A percentile compares a stretch with the other conserved stretches of the same genome.
These are phyloP conservation scores for Drosophila parvula DNA, from an alignment of 1,140 invertebrate species.

Conservation along the genomic window DNA sequence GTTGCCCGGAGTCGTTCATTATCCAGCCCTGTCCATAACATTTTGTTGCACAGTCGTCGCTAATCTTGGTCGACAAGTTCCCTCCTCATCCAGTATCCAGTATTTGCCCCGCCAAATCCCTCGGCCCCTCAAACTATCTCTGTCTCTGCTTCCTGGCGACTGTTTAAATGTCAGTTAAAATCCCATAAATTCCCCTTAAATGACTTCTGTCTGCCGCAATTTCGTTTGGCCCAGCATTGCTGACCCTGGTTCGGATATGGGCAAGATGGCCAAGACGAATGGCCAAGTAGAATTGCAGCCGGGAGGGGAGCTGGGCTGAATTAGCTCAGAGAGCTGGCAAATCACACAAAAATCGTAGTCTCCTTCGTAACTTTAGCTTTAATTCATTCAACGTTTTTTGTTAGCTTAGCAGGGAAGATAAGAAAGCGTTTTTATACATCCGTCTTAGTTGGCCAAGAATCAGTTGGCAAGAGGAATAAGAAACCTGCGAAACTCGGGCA, in stretches of 20 bases:
- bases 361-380: conserved; percentile 17
- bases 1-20: conserved; percentile 59
- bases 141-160: conserved; percentile 50
- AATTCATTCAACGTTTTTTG: conserved; percentile 35
- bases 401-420: conserved; percentile 22
- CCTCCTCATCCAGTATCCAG: conserved; percentile 1
- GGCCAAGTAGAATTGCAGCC: conserved; percentile 59
- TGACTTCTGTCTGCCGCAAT: conserved; percentile 82
- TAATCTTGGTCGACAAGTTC: conserved; percentile 77
- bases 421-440: conserved; percentile 3
- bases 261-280: conserved; percentile 54
- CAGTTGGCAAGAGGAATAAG: conserved; percentile 9
- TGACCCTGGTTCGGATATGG: conserved; percentile 55
- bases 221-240: conserved; percentile 52
- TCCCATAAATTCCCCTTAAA: conserved; percentile 82
- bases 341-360: conserved; percentile 26
- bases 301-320: conserved; percentile 36
- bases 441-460: conserved; percentile 30
- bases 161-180: conserved; percentile 83
- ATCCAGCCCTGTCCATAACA: conserved; percentile 77
- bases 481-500: neutral
- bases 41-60: conserved; percentile 77
- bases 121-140: conserved; percentile 1
- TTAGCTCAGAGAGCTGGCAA: conserved; percentile 37
- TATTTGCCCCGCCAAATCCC: neutral